phyloP scores from a whole-genome alignment of 2,888 invertebrate species.

The Timema podura region DNA sequence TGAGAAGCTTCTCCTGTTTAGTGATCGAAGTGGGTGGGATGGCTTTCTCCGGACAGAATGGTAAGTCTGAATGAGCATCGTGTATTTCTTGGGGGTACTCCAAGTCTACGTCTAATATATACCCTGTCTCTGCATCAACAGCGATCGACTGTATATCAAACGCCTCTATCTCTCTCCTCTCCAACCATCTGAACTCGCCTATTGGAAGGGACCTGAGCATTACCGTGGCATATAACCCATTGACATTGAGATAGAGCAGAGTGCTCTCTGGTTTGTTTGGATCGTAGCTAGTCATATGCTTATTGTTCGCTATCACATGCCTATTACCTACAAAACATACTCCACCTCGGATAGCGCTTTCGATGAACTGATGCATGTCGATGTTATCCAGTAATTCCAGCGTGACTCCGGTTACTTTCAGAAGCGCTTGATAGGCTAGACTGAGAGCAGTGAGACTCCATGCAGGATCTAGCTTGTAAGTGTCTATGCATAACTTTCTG shows the following conservation, averaged over 20 bases:
- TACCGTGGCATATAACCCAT: not conserved
- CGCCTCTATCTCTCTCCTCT: no score
- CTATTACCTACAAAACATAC: not conserved
- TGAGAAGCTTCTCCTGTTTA: not conserved
- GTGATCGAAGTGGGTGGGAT: not conserved
- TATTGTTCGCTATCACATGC: not conserved
- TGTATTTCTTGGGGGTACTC: not conserved
- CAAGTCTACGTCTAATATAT: not conserved
- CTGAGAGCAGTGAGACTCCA: not conserved
- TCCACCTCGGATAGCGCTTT: not conserved
- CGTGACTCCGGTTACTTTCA: not conserved
- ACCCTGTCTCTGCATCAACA: not conserved
- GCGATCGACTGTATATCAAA: no score
- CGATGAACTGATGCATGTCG: slow-evolving; percentile 4
- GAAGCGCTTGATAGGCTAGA: not conserved
- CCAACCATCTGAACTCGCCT: not conserved
- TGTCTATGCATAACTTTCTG: not conserved
- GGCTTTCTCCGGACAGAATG: not conserved
- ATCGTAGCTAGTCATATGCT: not conserved
- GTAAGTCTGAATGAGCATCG: not conserved
- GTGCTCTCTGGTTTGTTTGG: not conserved
- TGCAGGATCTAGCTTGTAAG: not conserved
- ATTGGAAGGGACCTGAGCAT: not conserved
- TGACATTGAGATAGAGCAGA: not conserved
- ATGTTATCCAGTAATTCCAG: not conserved